These are phyloP conservation scores for Cotesia glomerata DNA, from an alignment of 1,140 invertebrate species.

Conservation along the genomic window DNA sequence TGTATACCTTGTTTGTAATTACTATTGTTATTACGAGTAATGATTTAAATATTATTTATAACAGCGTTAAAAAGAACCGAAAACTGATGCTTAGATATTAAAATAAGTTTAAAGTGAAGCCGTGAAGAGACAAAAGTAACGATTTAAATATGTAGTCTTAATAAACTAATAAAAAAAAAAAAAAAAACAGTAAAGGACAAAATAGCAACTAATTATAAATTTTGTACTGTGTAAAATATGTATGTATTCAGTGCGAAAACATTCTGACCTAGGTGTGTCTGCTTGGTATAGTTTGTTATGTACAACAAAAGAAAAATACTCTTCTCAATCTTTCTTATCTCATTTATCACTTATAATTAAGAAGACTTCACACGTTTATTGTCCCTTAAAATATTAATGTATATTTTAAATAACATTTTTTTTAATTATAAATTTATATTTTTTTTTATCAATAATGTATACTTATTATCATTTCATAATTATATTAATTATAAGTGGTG, in stretches of 20 bases:
- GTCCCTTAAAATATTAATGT: background rate
- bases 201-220: slow-evolving; percentile 21
- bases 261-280: slow-evolving; percentile 16
- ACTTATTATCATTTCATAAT: background rate
- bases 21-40: background rate
- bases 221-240: slow-evolving; percentile 25
- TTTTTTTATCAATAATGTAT: background rate
- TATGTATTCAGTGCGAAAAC: slow-evolving; percentile 10
- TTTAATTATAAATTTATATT: no score
- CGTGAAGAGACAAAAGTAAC: slow-evolving; percentile 3
- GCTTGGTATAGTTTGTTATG: slow-evolving; percentile 19
- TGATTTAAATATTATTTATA: background rate
- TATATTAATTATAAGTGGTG: background rate
- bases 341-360: background rate
- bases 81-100: background rate
- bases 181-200: background rate
- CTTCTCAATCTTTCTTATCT: background rate
- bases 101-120: background rate
- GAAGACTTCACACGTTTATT: background rate
- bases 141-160: slow-evolving; percentile 1
- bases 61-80: background rate
- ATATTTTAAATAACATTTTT: no score
- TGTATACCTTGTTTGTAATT: background rate
- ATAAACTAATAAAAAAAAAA: slow-evolving; percentile 2
- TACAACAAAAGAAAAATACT: background rate